These are phyloP conservation scores for Anorthoa munda DNA, from an alignment of 2,888 invertebrate genomes.

Conservation along the genomic window DNA sequence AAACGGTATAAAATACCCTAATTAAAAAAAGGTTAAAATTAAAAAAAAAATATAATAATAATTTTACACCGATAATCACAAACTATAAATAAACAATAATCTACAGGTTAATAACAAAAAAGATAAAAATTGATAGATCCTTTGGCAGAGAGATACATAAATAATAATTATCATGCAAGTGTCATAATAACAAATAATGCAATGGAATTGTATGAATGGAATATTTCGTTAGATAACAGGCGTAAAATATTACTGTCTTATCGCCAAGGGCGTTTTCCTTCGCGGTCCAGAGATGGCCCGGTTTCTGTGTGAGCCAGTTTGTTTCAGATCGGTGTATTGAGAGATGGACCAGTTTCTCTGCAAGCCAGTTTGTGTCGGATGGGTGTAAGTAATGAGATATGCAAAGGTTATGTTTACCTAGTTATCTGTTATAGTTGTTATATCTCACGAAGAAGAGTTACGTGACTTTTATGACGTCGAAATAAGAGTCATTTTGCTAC, in stretches of 20 bases:
- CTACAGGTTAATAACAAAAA: conserved; percentile 10
- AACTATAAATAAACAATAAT: conserved; percentile 4
- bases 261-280: conserved; percentile 57
- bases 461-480: no score
- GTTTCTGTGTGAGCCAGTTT: conserved; percentile 13
- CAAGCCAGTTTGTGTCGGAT: conserved; percentile 14
- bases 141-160: conserved; percentile 6
- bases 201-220: conserved; percentile 46
- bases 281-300: conserved; percentile 1
- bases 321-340: neutral
- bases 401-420: conserved; percentile 24
- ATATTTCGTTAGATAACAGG: conserved; percentile 52
- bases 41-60: no score
- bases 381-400: neutral
- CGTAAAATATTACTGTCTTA: conserved; percentile 43
- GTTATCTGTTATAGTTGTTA: no score
- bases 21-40: no score
- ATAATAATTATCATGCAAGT: conserved; percentile 16
- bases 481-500: no score
- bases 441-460: no score
- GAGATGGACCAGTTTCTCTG: neutral
- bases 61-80: no score
- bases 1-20: no score
- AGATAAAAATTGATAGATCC: conserved; percentile 9
- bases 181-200: conserved; percentile 38